phyloP scores from a whole-genome alignment of 2,113 vertebrate species.

The Menidia beryllina region DNA sequence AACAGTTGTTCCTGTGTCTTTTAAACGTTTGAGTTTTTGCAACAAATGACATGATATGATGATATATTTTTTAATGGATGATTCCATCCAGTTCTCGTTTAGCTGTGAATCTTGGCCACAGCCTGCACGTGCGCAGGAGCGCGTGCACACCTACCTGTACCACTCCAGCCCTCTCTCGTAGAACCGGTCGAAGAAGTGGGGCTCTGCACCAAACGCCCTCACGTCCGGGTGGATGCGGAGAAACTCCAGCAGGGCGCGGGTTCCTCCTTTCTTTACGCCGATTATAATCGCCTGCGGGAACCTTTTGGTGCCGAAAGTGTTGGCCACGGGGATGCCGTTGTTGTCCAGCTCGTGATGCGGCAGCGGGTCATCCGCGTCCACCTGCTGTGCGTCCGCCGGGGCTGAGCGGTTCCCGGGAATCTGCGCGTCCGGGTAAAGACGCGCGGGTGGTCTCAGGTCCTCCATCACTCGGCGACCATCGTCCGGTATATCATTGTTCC shows the following conservation, averaged over 20 bases:
- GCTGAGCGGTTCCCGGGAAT: slow-evolving; percentile 37
- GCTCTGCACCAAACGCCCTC: slow-evolving; percentile 83
- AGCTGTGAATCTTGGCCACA: neutral
- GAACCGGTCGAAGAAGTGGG: slow-evolving; percentile 84
- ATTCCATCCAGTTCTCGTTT: too few relatives aligned
- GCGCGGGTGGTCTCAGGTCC: slow-evolving; percentile 56
- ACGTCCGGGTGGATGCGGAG: slow-evolving; percentile 86
- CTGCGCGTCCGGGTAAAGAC: slow-evolving; percentile 29
- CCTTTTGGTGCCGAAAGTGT: slow-evolving; percentile 77
- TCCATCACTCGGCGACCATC: slow-evolving; percentile 42
- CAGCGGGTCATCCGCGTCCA: slow-evolving; percentile 31
- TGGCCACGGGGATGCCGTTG: slow-evolving; percentile 67
- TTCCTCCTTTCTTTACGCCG: slow-evolving; percentile 85
- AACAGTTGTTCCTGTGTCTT: neutral
- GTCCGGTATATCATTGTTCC: slow-evolving; percentile 58
- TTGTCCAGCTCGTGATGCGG: slow-evolving; percentile 8
- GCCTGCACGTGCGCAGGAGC: neutral
- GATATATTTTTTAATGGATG: too few relatives aligned
- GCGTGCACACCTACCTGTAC: slow-evolving; percentile 77
- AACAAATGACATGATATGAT: too few relatives aligned
- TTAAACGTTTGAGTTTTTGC: neutral
- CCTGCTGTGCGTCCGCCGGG: slow-evolving; percentile 35
- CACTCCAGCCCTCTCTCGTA: slow-evolving; percentile 82
- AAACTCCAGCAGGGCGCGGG: slow-evolving; percentile 85
- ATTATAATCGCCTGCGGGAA: slow-evolving; percentile 83